These are phyloP conservation scores for Lampropteryx suffumata DNA, from an alignment of 2,888 invertebrate genomes.

Conservation along the genomic window DNA sequence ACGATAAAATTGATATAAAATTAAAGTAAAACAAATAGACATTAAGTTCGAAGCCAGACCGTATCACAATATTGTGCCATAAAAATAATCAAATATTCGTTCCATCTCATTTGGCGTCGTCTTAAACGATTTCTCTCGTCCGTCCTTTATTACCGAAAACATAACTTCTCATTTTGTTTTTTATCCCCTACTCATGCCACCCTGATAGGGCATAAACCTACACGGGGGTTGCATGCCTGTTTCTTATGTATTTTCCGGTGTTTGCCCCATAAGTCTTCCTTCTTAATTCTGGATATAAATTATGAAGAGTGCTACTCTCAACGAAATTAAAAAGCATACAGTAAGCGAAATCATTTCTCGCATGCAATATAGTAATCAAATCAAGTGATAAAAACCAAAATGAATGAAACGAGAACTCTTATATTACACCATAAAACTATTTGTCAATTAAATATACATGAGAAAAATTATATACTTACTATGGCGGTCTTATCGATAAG, in stretches of 20 bases:
- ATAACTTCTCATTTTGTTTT: constrained; percentile 83
- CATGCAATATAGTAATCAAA: background rate
- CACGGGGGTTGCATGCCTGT: constrained; percentile 74
- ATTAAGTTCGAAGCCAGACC: constrained; percentile 64
- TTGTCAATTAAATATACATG: too few relatives aligned
- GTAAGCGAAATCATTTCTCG: background rate
- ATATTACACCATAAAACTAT: too few relatives aligned
- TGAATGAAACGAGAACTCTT: too few relatives aligned
- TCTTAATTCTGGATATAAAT: constrained; percentile 34
- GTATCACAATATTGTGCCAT: constrained; percentile 79
- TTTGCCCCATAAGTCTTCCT: constrained; percentile 37
- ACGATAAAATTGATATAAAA: constrained; percentile 62
- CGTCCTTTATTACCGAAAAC: constrained; percentile 82
- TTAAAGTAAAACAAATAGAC: constrained; percentile 76
- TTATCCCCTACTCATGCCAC: constrained; percentile 78
- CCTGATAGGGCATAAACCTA: constrained; percentile 62
- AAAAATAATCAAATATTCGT: constrained; percentile 83
- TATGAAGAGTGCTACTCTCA: constrained; percentile 28
- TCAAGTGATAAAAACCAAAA: too few relatives aligned
- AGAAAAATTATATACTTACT: too few relatives aligned
- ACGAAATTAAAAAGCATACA: constrained; percentile 21
- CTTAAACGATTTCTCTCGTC: constrained; percentile 83
- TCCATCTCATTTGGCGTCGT: constrained; percentile 81
- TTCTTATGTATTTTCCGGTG: constrained; percentile 66
- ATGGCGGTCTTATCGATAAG: too few relatives aligned